Evolutionary conservation across 2,113 vertebrate genomes (phyloP).

Genomic region (Benitochromis conjunctus): DNA sequence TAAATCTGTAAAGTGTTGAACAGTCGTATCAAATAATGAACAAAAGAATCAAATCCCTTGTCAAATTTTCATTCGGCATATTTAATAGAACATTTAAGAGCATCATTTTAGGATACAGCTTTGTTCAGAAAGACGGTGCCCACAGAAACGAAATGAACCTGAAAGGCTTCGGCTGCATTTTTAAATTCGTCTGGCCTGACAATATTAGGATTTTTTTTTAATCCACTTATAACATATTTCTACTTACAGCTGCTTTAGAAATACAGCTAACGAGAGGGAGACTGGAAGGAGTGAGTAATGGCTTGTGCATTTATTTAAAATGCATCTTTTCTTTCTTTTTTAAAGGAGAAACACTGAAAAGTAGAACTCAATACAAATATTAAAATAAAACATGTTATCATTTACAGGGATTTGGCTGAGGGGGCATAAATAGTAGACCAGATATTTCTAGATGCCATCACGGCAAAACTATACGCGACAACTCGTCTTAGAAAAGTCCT

Average conservation of each 20-base stretch:
- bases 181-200: neutral
- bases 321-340: neutral
- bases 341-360: neutral
- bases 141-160: conserved; percentile 27
- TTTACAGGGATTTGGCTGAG: neutral
- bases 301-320: conserved; percentile 28
- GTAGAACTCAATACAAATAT: conserved; percentile 6
- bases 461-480: conserved; percentile 4
- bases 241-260: conserved; percentile 22
- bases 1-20: neutral
- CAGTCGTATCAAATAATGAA: neutral
- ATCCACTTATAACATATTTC: neutral
- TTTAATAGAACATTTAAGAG: conserved; percentile 59
- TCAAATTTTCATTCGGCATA: conserved; percentile 52
- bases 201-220: neutral
- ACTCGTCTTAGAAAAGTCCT: neutral
- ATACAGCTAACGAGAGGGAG: conserved; percentile 38
- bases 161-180: conserved; percentile 45
- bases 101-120: conserved; percentile 39
- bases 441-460: neutral
- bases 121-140: conserved; percentile 30
- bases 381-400: neutral
- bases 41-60: conserved; percentile 1
- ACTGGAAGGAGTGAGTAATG: conserved; percentile 37
- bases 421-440: neutral